Conservation (phyloP, 2,888 invertebrate genomes). For the Anagyrus pseudococci region DNA sequence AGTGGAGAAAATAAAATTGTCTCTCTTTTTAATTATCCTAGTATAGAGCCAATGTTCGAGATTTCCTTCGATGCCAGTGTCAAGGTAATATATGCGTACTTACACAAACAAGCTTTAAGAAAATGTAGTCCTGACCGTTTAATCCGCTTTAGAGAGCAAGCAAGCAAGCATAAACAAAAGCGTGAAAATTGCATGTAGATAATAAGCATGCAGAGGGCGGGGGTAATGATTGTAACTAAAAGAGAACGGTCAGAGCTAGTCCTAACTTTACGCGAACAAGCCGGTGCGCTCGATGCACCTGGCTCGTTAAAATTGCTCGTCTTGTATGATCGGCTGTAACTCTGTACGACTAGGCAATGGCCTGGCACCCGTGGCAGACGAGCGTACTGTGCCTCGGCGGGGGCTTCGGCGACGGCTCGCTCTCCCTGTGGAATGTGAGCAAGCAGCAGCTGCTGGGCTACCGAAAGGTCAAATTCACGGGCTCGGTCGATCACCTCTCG, state of each 20-base stretch:
- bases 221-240: too few species aligned
- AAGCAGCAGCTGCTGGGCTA: constrained; percentile 41
- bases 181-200: too few species aligned
- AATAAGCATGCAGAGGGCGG: too few species aligned
- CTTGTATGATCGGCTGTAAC: too few species aligned
- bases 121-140: too few species aligned
- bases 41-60: constrained; percentile 30
- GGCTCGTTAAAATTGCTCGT: not conserved
- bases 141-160: too few species aligned
- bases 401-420: constrained; percentile 43
- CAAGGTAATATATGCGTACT: constrained; percentile 36
- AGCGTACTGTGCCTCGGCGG: constrained; percentile 52
- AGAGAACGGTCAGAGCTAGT: too few species aligned
- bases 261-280: too few species aligned
- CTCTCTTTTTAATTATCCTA: constrained; percentile 37
- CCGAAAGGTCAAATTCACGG: constrained; percentile 41
- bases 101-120: too few species aligned
- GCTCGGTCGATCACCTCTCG: constrained; percentile 45
- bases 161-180: too few species aligned
- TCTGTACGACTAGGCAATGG: constrained; percentile 44
- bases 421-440: constrained; percentile 52
- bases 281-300: too few species aligned
- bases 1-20: constrained; percentile 39
- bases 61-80: constrained; percentile 40
- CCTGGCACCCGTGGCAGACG: constrained; percentile 53